Evolutionary conservation across 2,797 vertebrate species (phyloP).

Genomic region (Coregonus suidteri): DNA sequence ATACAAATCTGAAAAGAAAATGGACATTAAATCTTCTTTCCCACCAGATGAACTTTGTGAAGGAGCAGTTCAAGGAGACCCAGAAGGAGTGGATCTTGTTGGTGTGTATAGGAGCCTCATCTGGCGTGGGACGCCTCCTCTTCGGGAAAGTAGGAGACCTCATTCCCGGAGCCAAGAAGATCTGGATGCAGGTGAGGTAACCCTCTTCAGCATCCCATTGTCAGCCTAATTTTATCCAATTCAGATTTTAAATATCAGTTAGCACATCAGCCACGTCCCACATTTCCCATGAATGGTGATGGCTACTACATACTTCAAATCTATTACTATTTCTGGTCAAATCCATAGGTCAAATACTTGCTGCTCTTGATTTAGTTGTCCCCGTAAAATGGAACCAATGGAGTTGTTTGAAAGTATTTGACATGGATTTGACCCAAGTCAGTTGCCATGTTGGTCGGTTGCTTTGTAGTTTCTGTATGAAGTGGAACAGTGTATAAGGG

Average conservation of each 20-base stretch:
- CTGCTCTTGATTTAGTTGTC: too few species aligned
- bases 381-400: background rate
- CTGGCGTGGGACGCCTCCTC: conserved; percentile 89
- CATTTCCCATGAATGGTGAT: too few species aligned
- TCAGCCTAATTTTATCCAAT: too few species aligned
- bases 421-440: background rate
- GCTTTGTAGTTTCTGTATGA: background rate
- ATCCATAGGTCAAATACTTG: too few species aligned
- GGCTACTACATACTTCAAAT: too few species aligned
- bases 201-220: too few species aligned
- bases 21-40: conserved; percentile 3
- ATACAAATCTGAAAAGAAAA: background rate
- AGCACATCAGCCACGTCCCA: too few species aligned
- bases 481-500: background rate
- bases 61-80: conserved; percentile 83
- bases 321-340: too few species aligned
- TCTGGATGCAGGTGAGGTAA: conserved; percentile 91
- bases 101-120: conserved; percentile 92
- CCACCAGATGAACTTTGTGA: conserved; percentile 87
- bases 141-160: conserved; percentile 93
- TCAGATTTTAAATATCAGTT: too few species aligned
- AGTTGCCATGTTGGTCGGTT: background rate
- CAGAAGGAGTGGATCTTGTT: conserved; percentile 89
- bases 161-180: conserved; percentile 89
- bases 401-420: too few species aligned